phyloP scores from a whole-genome alignment of 2,888 invertebrate species.

The Macroteleia sp. region DNA sequence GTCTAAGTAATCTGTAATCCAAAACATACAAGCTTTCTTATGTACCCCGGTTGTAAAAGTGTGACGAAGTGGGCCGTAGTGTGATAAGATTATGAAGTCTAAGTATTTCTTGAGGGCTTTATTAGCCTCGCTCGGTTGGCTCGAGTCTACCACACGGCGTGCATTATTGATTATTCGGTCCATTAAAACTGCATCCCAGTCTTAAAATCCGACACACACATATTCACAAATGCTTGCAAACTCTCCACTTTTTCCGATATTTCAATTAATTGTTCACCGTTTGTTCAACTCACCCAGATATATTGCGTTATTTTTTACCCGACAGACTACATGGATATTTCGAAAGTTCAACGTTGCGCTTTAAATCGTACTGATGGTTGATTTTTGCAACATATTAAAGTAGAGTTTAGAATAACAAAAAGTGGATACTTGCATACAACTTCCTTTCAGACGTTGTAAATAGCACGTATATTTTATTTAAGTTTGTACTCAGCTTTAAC shows the following conservation, averaged over 20 bases:
- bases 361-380: too few species aligned
- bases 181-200: slow-evolving; percentile 45
- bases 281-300: too few species aligned
- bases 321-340: too few species aligned
- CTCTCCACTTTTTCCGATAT: slow-evolving; percentile 12
- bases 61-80: slow-evolving; percentile 45
- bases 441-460: too few species aligned
- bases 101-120: slow-evolving; percentile 61
- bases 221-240: not conserved
- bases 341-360: too few species aligned
- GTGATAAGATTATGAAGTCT: slow-evolving; percentile 49
- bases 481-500: too few species aligned
- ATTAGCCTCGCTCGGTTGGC: slow-evolving; percentile 44
- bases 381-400: too few species aligned
- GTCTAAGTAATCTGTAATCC: slow-evolving; percentile 43
- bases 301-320: too few species aligned
- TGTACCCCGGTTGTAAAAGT: slow-evolving; percentile 44
- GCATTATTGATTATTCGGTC: slow-evolving; percentile 54
- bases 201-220: slow-evolving; percentile 17
- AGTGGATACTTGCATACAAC: too few species aligned
- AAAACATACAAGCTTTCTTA: slow-evolving; percentile 45
- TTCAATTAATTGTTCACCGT: slow-evolving; percentile 19
- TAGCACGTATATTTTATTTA: too few species aligned
- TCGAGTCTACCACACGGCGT: slow-evolving; percentile 35
- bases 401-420: too few species aligned